These are phyloP conservation scores for Dolichopus griseipennis DNA, from an alignment of 2,888 invertebrate species.

Conservation along the genomic window DNA sequence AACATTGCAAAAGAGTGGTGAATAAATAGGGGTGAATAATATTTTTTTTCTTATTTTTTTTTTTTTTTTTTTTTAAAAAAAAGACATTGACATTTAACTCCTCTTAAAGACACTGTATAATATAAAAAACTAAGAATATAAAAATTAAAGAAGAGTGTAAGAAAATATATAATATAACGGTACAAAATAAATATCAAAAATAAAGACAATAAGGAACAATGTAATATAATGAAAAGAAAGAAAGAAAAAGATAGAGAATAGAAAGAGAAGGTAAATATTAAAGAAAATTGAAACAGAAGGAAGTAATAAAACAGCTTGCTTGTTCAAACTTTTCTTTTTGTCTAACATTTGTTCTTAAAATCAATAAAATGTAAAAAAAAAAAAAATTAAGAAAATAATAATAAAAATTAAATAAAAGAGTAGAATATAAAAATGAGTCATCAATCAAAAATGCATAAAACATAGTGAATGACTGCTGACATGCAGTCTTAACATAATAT, in stretches of 20 bases:
- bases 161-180: too few species aligned
- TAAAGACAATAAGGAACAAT: too few species aligned
- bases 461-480: not conserved
- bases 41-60: too few species aligned
- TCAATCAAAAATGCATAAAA: slow-evolving; percentile 6
- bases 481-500: too few species aligned
- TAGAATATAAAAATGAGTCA: not conserved
- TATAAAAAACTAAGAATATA: not conserved
- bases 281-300: not conserved
- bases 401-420: not conserved
- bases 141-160: too few species aligned
- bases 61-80: too few species aligned
- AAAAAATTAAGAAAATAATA: not conserved
- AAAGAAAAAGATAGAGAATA: not conserved
- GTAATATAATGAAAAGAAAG: not conserved
- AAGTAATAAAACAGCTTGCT: not conserved
- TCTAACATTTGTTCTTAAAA: not conserved
- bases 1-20: not conserved
- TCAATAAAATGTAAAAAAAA: not conserved
- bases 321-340: not conserved
- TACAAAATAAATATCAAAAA: too few species aligned
- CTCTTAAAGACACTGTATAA: not conserved
- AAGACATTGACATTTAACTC: slow-evolving; percentile 1
- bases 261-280: not conserved
- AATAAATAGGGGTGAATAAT: not conserved